Conservation (phyloP, 2,797 vertebrate genomes). For the Chelonia mydas region DNA sequence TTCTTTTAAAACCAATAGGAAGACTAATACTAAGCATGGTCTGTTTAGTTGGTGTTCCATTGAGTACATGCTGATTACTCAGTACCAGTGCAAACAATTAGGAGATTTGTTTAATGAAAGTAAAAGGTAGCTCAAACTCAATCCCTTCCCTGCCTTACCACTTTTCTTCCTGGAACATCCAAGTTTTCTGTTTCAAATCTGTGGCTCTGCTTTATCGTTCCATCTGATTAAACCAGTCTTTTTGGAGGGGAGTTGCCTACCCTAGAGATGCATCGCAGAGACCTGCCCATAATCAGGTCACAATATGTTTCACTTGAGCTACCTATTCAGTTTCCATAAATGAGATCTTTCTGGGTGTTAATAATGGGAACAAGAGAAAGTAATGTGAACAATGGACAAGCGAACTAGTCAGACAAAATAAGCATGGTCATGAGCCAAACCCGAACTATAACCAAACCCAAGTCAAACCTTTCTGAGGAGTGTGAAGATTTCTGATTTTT, state of each 20-base stretch:
- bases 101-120: not conserved
- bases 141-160: accelerated
- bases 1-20: not conserved
- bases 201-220: not conserved
- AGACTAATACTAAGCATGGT: not conserved
- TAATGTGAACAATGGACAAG: not conserved
- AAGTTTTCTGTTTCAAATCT: not conserved
- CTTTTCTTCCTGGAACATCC: not conserved
- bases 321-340: not conserved
- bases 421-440: not conserved
- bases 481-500: not conserved
- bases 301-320: not conserved
- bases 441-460: not conserved
- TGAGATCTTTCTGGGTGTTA: not conserved
- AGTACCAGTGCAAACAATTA: not conserved
- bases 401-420: not conserved
- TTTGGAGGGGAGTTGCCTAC: not conserved
- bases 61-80: not conserved
- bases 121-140: accelerated
- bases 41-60: not conserved
- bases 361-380: not conserved
- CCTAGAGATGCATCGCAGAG: not conserved
- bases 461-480: not conserved
- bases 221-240: not conserved
- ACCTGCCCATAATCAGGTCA: not conserved